Evolutionary conservation across 1,140 invertebrate genomes (phyloP).

Genomic region (Heterodera carotae): DNA sequence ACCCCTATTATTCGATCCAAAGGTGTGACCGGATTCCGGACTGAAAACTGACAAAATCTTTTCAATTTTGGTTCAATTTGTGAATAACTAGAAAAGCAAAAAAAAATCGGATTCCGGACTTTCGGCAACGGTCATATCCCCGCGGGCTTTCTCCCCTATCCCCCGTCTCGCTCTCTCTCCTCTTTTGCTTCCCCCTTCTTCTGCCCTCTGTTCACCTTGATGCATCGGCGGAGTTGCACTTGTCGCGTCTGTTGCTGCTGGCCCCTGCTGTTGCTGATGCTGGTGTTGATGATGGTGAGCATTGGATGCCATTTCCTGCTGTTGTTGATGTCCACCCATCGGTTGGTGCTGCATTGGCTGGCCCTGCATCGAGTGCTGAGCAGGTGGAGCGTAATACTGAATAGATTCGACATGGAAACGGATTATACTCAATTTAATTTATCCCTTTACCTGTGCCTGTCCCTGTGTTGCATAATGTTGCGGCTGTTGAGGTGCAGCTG

Average conservation of each 20-base stretch:
- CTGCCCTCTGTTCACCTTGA: constrained; percentile 13
- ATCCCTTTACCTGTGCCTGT: constrained; percentile 10
- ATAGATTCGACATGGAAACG: not conserved
- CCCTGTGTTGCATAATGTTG: constrained; percentile 34
- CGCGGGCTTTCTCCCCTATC: no score
- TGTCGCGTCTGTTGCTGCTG: constrained; percentile 9
- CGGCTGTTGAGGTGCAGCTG: constrained; percentile 12
- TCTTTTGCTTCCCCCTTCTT: not conserved
- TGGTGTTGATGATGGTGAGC: constrained; percentile 1
- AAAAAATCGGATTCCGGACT: no score
- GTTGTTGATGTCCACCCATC: constrained; percentile 15
- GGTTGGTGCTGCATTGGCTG: constrained; percentile 21
- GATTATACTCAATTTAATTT: not conserved
- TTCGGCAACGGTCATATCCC: no score
- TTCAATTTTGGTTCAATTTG: not conserved
- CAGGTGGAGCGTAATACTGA: constrained; percentile 34
- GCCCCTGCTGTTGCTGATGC: not conserved
- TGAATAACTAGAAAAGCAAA: not conserved
- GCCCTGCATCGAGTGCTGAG: constrained; percentile 20
- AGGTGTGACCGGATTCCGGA: no score
- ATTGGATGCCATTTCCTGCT: not conserved
- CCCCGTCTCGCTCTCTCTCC: not conserved
- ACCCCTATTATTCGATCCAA: no score
- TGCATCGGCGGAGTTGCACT: constrained; percentile 34
- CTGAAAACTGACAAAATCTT: not conserved